Base-by-base conservation (phyloP, 2,888 invertebrate species). In the Helicoverpa assulta region DNA sequence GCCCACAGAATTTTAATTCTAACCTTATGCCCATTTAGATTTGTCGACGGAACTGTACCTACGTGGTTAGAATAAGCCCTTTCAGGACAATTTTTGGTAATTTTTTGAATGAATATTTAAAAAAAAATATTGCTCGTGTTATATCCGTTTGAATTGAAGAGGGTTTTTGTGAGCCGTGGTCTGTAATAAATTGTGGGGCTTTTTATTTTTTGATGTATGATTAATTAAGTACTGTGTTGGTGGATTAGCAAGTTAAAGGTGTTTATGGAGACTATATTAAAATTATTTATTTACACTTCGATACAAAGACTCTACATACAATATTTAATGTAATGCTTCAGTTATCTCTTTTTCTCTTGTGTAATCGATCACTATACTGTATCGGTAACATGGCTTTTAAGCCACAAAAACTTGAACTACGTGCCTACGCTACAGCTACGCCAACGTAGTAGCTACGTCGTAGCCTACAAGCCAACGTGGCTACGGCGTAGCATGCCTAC, bases 1-100 rank as follows among this genome's bases (percentile, higher is more conserved):
- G 93, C 90, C 90, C 89, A 87, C 90, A 83, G 93, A 94, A 94
- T 94, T 93, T 94, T 92, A 93, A 94, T 93, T 91, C 89, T 86
- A 89, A 91, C 86, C 88, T 89, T 89, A 90, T 86, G 87, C 80
- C 87, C 89, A 85, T 92, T 93, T 92, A 90, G 92, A 92, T 93
- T 94, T 92, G 89, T 90, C 88, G 90, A 80, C 85, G 83, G 87
- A 85, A 83, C 85, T 86, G 85, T 85, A 86, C 85, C 75, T 82
- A 89, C 86, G 89, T 88, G 88, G 85, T 80, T 70, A 51, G 90
- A 89, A 89, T 90, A 82, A 85, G 51, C 65, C 62, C 57, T 50
- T 68, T 63, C 70, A 66, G 70, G 65, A 71, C 64, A 70, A 12
- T 64, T 76, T 77, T 69, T 60, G 53, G 52, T 29, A 61, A 29